Base-by-base conservation (phyloP, 2,888 invertebrate species). In the Tenthredo amoena region DNA sequence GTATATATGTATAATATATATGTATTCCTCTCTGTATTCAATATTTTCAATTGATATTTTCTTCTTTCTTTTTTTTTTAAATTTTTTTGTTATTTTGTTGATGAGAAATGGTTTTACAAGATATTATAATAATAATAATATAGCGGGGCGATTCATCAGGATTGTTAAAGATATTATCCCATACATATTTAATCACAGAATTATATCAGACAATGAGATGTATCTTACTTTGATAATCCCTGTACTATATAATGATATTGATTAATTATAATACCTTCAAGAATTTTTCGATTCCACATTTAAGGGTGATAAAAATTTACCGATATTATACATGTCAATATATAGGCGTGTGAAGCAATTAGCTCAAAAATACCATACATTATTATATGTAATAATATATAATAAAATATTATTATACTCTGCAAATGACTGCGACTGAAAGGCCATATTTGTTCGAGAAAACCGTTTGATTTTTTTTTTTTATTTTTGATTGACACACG, bases 221-320 rank as follows among this genome's bases (percentile, higher is more conserved):
- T 71, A 68, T 71, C 68, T 68, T 71, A 83, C 3, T 83, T 47
- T 50, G 83, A 83, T 68, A 71, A 83, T 83, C 83, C 83, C 83
- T 83, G 83, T 83, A 83, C 83, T 83, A 43, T 68, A 62, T 81
- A 10, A 81, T 81, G 37, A 81, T 81, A 81, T 77, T 77, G 12
- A 62, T 26, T 47, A 62, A 21, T 74, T 81, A 37, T 71, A 34
- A 71, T 34, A 62, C 7, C 10, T 21, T 62, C 12, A 62, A 62
- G 26, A 62, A 62, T 47, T n/a, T 26, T 62, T 62, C 62, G 62
- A 26, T 62, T 26, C 21, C 62, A 21, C 9, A 62, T 26, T 62
- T 26, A 62, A 58, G 12, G 26, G 12, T 62, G 26, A 62, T 62
- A 26, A 62, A 62, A 62, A 26, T 10, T 21, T 4, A 7, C 26